Percentiles rank a stretch among this genome's conserved stretches.
phyloP scores from a whole-genome alignment of 35 echinoderm and acorn worm species.

The Holothuria glaberrima region DNA sequence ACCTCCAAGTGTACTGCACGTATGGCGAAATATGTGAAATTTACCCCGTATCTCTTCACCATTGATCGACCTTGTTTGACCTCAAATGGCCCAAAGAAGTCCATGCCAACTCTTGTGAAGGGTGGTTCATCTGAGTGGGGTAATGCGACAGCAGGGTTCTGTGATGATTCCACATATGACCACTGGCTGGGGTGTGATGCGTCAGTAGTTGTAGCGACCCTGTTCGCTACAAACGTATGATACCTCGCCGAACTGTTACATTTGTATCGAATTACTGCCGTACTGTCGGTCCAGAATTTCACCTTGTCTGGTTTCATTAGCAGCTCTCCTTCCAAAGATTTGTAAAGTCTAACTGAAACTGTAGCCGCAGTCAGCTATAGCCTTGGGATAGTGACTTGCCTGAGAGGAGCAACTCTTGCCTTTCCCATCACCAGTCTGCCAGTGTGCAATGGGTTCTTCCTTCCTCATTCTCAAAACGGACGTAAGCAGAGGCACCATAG shows the following conservation, averaged over 20 bases:
- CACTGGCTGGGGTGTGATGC: too few relatives aligned
- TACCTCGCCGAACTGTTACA: too few relatives aligned
- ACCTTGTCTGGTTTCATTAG: too few relatives aligned
- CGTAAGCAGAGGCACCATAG: slow-evolving; percentile 73
- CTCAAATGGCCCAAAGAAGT: slow-evolving; percentile 69
- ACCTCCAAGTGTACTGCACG: slow-evolving; percentile 74
- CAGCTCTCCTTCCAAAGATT: too few relatives aligned
- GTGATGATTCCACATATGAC: too few relatives aligned
- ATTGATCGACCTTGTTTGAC: slow-evolving; percentile 62
- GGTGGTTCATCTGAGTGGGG: slow-evolving; percentile 60
- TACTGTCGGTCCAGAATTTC: too few relatives aligned
- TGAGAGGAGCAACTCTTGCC: slow-evolving; percentile 66
- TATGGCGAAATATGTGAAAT: slow-evolving; percentile 68
- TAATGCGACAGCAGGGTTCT: background rate
- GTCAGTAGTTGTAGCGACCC: slow-evolving; percentile 54
- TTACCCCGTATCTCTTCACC: too few relatives aligned
- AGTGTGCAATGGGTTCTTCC: background rate
- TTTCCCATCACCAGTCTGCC: slow-evolving; percentile 57
- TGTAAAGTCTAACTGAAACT: too few relatives aligned
- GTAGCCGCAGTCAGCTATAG: slow-evolving; percentile 70
- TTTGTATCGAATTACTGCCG: too few relatives aligned
- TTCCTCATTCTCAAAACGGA: slow-evolving; percentile 43
- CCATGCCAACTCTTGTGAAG: slow-evolving; percentile 52
- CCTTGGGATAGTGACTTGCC: slow-evolving; percentile 68
- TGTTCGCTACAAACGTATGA: slow-evolving; percentile 70